Evolutionary conservation across 2,797 vertebrate genomes (phyloP).

Genomic region (Sebastes wilsoni): DNA sequence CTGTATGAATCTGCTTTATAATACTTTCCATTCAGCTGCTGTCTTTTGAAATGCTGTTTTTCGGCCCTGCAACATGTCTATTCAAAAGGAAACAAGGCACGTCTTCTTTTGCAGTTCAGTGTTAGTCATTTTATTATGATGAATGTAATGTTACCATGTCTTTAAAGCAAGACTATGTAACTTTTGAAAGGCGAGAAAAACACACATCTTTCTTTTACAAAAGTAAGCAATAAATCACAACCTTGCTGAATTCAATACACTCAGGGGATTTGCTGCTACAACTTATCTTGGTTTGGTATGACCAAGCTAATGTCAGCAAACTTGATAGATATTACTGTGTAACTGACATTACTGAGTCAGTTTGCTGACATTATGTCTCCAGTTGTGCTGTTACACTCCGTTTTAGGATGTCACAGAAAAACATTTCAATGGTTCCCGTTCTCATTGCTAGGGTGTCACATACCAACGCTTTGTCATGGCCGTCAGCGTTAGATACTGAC

Average conservation of each 20-base stretch:
- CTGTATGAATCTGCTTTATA: constrained; percentile 59
- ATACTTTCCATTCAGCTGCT: constrained; percentile 67
- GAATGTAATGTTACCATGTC: background rate
- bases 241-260: constrained; percentile 9
- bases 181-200: constrained; percentile 3
- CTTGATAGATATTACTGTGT: background rate
- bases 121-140: background rate
- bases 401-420: background rate
- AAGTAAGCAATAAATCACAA: background rate
- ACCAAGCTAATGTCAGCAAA: constrained; percentile 3
- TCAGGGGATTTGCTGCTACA: background rate
- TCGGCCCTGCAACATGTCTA: constrained; percentile 45
- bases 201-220: background rate
- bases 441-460: too few relatives aligned
- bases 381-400: background rate
- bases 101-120: constrained; percentile 19
- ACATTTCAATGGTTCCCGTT: background rate
- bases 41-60: constrained; percentile 49
- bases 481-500: too few relatives aligned
- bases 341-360: constrained; percentile 2
- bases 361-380: background rate
- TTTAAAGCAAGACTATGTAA: constrained; percentile 41
- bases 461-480: too few relatives aligned
- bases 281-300: constrained; percentile 3
- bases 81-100: constrained; percentile 75